phyloP scores from a whole-genome alignment of 2,113 vertebrate genomes.

The Numida meleagris region DNA sequence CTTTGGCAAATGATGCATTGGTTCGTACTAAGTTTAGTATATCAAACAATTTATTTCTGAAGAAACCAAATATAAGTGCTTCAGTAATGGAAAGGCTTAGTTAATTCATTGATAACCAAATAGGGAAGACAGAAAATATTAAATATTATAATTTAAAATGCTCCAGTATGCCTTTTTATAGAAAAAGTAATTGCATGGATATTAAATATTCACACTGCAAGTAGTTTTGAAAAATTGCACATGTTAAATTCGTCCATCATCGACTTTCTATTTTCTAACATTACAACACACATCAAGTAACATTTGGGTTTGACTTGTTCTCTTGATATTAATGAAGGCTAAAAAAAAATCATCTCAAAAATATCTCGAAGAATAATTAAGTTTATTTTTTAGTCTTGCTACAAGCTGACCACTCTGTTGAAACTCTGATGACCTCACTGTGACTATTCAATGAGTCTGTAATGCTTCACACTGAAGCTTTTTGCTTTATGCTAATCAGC shows the following conservation, averaged over 20 bases:
- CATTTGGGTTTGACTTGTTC: slow-evolving; percentile 30
- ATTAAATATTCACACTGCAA: slow-evolving; percentile 58
- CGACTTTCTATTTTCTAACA: slow-evolving; percentile 49
- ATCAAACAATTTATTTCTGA: neutral
- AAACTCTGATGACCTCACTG: slow-evolving; percentile 62
- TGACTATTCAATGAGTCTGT: slow-evolving; percentile 37
- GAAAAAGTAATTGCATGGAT: slow-evolving; percentile 44
- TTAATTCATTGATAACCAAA: slow-evolving; percentile 47
- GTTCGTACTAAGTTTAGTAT: neutral
- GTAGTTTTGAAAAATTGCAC: slow-evolving; percentile 46
- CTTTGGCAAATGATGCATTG: neutral
- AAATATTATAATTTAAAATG: slow-evolving; percentile 40
- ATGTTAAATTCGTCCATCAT: slow-evolving; percentile 38
- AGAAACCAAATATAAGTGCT: slow-evolving; percentile 18
- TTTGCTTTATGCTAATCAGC: slow-evolving; percentile 71
- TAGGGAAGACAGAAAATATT: slow-evolving; percentile 40
- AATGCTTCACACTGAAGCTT: slow-evolving; percentile 61
- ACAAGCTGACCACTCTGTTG: slow-evolving; percentile 59
- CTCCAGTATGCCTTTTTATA: slow-evolving; percentile 55
- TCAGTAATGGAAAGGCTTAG: neutral
- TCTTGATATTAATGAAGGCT: slow-evolving; percentile 52
- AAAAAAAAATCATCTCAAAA: slow-evolving; percentile 49
- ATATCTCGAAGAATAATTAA: slow-evolving; percentile 41
- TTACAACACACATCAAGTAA: slow-evolving; percentile 18
- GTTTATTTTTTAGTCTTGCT: slow-evolving; percentile 70